Evolutionary conservation across 2,797 vertebrate genomes (phyloP), one percentile per base, ranked within the genome.

Genomic region (Lycodopsis pacificus): DNA sequence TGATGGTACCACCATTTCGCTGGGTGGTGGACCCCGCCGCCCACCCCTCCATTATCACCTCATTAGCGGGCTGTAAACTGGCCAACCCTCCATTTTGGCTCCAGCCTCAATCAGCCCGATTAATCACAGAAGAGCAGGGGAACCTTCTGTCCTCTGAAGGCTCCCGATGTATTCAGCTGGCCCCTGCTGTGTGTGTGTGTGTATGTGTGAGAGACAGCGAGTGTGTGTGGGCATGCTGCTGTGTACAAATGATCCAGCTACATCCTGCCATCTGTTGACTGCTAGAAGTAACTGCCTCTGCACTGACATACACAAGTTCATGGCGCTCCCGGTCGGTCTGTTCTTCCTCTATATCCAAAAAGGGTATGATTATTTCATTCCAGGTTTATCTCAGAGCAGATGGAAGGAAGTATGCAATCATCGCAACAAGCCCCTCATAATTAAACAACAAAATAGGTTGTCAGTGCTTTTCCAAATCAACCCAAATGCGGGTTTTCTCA

Each of bases 221-320:
- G 63, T 69, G 65, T 73, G 25, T 54, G 25, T 53, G 53, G 54
- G 73, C 67, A 73, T 76, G 80, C 67, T 73, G 67, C 19, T 69
- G 89, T 79, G 91, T 94, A 87, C 88, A 89, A 91, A 92, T 92
- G 88, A 88, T 76, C 83, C 88, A 64, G 90, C 90, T 88, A 76
- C 88, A 92, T 90, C 86, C 87, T 93, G 94, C 93, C 94, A 93
- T 93, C 94, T 94, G 91, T 94, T 92, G 94, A 91, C 89, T 77
- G 76, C 79, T 87, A 19, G 59, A 79, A 81, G 93, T 64, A 90
- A 94, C 85, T 94, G 86, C 91, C 65, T 66, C 66, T 10, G 2
- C 62, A 61, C 19, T 11, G 44, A 70, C 61, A 58, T 42, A 56
- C 51, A 62, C n/a, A 19, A 7, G 67, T 74, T 42, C 73, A 53